Evolutionary conservation across 2,113 vertebrate species (phyloP), one percentile per base, ranked within the genome.

Genomic region (Artemisiospiza belli): DNA sequence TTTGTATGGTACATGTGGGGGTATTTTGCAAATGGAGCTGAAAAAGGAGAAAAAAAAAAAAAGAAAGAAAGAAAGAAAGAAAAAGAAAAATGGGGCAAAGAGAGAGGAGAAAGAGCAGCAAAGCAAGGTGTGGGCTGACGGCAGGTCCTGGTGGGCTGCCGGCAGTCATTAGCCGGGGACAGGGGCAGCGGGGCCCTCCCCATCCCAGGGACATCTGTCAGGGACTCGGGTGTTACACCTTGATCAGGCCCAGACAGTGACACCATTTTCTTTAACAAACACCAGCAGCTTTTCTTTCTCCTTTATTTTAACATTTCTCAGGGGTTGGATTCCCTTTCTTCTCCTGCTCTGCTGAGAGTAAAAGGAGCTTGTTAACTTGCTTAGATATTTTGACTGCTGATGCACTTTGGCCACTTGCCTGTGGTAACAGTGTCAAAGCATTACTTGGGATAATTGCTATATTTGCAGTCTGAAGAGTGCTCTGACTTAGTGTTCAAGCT

Each of bases 391-490:
- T 98, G 98, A 99, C 99, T 99, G 98, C 81, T 98, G 98, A 98
- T 98, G 98, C 97, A 98, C 98, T 98, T 98, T 98, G 99, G 98
- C 98, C 98, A 99, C 98, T 99, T 99, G 99, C 99, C 99, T 99
- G 98, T 99, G 98, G 99, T 98, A 99, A 99, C 98, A 98, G 97
- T 98, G 99, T 99, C 98, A 98, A 99, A 98, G 98, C 98, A 98
- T 98, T 99, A 99, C 99, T 99, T 98, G 99, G 98, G 98, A 98
- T 99, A 99, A 99, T 99, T 99, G 99, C 99, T 99, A 98, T 98
- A 98, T 99, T 98, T 98, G 98, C 98, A 98, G 98, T 99, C 99
- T 98, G 98, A 98, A 98, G 98, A 99, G 98, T 98, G 97, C 98
- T 98, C 98, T 97, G 98, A 98, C 98, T 98, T 98, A 98, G 98